These are phyloP conservation scores for Drosophila mayri DNA, from an alignment of 1,140 invertebrate species.

Conservation along the genomic window DNA sequence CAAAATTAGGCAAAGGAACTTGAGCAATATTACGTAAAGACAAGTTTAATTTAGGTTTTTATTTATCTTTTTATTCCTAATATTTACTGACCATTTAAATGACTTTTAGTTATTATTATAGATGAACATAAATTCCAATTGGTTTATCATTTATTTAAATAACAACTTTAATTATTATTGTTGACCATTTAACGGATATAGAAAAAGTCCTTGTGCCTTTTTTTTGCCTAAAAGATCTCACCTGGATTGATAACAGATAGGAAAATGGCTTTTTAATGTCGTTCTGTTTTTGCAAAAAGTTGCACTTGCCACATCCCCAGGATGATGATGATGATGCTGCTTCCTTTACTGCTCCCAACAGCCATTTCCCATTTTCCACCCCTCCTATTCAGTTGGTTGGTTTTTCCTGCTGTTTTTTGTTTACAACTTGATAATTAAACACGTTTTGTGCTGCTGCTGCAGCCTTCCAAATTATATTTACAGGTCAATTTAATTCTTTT, in stretches of 20 bases:
- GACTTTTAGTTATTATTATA: too few relatives aligned
- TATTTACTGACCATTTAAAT: not conserved
- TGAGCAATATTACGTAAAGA: too few relatives aligned
- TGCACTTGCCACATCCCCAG: slow-evolving; percentile 31
- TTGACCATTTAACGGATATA: not conserved
- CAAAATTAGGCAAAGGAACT: too few relatives aligned
- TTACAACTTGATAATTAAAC: slow-evolving; percentile 84
- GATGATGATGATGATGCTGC: slow-evolving; percentile 14
- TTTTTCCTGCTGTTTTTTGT: slow-evolving; percentile 64
- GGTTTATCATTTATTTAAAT: not conserved
- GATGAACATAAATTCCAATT: not conserved
- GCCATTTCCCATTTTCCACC: slow-evolving; percentile 5
- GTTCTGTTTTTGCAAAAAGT: slow-evolving; percentile 13
- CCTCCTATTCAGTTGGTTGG: not conserved
- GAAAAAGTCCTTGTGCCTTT: not conserved
- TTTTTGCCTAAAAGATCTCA: slow-evolving; percentile 1
- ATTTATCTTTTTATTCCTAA: too few relatives aligned
- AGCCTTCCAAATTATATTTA: slow-evolving; percentile 80
- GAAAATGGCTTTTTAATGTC: slow-evolving; percentile 49
- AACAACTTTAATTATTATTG: not conserved
- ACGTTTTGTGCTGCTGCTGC: slow-evolving; percentile 63
- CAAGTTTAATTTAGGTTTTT: too few relatives aligned
- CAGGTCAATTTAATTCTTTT: slow-evolving; percentile 83
- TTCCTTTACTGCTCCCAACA: not conserved
- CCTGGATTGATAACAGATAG: slow-evolving; percentile 28